Evolutionary conservation across 2,888 invertebrate species (phyloP).

Genomic region (Spisula solida): DNA sequence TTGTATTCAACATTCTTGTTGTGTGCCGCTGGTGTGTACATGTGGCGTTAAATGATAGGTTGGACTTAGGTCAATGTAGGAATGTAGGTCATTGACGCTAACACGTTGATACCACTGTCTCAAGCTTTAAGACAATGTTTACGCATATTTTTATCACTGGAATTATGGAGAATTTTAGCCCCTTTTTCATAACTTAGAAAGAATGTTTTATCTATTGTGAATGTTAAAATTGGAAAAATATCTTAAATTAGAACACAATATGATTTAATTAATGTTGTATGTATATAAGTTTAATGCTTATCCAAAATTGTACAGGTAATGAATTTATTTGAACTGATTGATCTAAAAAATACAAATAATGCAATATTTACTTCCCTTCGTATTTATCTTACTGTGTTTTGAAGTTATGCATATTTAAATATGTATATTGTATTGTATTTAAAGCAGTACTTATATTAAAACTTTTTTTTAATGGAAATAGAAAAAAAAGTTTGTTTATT

Average conservation of each 20-base stretch:
- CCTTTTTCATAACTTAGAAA: conserved; percentile 33
- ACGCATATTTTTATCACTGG: conserved; percentile 64
- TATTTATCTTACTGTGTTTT: no score
- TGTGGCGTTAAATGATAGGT: conserved; percentile 53
- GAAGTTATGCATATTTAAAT: no score
- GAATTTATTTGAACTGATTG: no score
- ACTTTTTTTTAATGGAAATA: no score
- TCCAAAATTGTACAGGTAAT: no score
- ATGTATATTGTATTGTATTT: no score
- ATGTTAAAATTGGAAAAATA: not conserved
- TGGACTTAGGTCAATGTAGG: conserved; percentile 49
- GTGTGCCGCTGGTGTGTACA: conserved; percentile 41
- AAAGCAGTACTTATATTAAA: no score
- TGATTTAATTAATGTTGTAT: not conserved
- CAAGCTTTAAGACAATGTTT: conserved; percentile 64
- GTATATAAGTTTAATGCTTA: no score
- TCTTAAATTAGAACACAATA: not conserved
- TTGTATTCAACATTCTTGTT: conserved; percentile 40
- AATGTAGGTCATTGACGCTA: conserved; percentile 62
- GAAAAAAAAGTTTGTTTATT: no score
- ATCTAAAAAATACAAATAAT: no score
- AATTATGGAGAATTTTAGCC: conserved; percentile 33
- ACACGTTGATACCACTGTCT: conserved; percentile 48
- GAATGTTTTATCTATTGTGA: conserved; percentile 37
- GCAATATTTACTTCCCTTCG: no score